Conservation (phyloP, 1,140 invertebrate genomes). For the Atta cephalotes region DNA sequence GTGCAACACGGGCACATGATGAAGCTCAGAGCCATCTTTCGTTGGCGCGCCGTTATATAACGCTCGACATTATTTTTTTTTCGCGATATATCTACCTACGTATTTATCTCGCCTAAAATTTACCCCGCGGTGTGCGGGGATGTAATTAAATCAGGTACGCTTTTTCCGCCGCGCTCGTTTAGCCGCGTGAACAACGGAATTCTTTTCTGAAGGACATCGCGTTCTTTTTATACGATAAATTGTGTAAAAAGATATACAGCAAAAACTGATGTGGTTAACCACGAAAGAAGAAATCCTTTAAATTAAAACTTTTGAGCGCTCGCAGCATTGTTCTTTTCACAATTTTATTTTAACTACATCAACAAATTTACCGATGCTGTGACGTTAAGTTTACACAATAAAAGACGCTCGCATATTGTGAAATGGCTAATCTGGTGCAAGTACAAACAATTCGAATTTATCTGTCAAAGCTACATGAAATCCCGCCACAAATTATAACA, state of each 20-base stretch:
- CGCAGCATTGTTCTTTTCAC: not conserved
- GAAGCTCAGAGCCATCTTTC: not conserved
- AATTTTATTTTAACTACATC: not conserved
- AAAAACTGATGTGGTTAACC: not conserved
- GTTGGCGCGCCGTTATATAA: constrained; percentile 2
- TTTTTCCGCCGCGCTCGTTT: constrained; percentile 33
- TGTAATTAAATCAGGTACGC: constrained; percentile 65
- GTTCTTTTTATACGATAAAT: not conserved
- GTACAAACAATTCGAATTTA: not conserved
- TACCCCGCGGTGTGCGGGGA: constrained; percentile 36
- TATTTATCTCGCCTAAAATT: constrained; percentile 66
- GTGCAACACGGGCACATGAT: constrained; percentile 16
- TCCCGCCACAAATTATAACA: not conserved
- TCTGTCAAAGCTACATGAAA: not conserved
- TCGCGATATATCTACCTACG: constrained; percentile 55
- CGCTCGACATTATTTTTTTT: constrained; percentile 65
- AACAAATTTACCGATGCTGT: constrained; percentile 4
- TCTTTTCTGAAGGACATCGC: not conserved
- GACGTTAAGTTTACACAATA: not conserved
- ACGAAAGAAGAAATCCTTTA: not conserved
- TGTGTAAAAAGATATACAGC: not conserved
- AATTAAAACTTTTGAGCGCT: not conserved
- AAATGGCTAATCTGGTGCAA: not conserved
- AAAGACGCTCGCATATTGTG: not conserved
- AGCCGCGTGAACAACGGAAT: not conserved